A percentile compares a stretch with the other conserved stretches of the same genome.
Conservation (phyloP, 2,797 vertebrate genomes). For the Perodicticus potto region DNA sequence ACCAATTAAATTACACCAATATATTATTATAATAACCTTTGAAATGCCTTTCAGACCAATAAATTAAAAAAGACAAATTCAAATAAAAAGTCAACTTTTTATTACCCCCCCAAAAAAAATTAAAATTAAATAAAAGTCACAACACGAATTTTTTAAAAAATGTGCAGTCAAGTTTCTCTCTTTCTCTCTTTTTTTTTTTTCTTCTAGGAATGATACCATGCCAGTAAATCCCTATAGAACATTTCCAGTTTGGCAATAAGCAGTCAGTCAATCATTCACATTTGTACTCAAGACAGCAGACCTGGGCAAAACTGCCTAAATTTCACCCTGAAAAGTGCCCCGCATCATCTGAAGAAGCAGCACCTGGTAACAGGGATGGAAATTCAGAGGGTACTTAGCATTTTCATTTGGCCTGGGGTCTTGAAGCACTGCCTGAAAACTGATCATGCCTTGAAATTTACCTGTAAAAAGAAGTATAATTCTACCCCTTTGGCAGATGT, state of each 20-base stretch:
- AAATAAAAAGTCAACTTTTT: slow-evolving; percentile 95
- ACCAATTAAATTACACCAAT: slow-evolving; percentile 94
- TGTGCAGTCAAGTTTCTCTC: slow-evolving; percentile 98
- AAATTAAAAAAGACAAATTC: slow-evolving; percentile 97
- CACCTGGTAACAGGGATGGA: background rate
- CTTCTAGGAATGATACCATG: slow-evolving; percentile 93
- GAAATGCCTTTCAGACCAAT: slow-evolving; percentile 99
- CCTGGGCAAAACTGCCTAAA: slow-evolving; percentile 82
- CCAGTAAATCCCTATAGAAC: slow-evolving; percentile 94
- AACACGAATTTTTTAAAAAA: slow-evolving; percentile 93
- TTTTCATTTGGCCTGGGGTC: slow-evolving; percentile 62
- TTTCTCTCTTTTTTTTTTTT: slow-evolving; percentile 80
- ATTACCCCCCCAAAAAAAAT: slow-evolving; percentile 91
- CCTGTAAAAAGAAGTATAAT: slow-evolving; percentile 75
- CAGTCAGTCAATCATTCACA: slow-evolving; percentile 90
- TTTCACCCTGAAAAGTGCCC: slow-evolving; percentile 61
- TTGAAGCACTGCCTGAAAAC: slow-evolving; percentile 82
- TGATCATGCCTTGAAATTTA: slow-evolving; percentile 79
- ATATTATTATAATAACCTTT: slow-evolving; percentile 93
- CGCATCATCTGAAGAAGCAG: slow-evolving; percentile 44
- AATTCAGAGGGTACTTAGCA: slow-evolving; percentile 53
- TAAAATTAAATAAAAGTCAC: slow-evolving; percentile 97
- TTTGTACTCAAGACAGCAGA: slow-evolving; percentile 89
- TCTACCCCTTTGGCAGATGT: slow-evolving; percentile 80
- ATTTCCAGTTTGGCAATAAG: slow-evolving; percentile 98